Evolutionary conservation across 2,888 invertebrate species (phyloP).

Genomic region (Hemistola chrysoprasaria): DNA sequence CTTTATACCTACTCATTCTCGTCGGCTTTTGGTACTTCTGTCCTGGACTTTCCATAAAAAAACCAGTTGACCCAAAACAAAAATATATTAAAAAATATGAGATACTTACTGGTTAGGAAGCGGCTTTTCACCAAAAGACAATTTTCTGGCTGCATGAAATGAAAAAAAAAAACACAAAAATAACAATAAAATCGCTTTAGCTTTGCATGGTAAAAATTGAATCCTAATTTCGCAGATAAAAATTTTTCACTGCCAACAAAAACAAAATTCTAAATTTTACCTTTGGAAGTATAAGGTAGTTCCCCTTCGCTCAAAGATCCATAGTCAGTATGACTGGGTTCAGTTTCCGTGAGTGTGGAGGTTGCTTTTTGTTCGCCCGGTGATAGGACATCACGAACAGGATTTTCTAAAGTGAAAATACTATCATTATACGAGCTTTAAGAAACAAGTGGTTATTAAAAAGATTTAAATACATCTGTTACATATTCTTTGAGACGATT

Average conservation of each 20-base stretch:
- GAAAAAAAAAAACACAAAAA: constrained; percentile 8
- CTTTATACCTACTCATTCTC: too few relatives aligned
- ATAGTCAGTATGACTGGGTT: constrained; percentile 35
- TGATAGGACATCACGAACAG: constrained; percentile 33
- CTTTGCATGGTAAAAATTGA: too few relatives aligned
- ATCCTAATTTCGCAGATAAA: too few relatives aligned
- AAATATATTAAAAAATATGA: neutral
- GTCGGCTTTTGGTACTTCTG: too few relatives aligned
- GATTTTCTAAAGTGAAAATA: neutral
- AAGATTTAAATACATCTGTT: too few relatives aligned
- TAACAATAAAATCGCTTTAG: too few relatives aligned
- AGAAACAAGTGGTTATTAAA: too few relatives aligned
- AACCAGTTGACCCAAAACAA: too few relatives aligned
- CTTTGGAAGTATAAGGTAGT: constrained; percentile 32
- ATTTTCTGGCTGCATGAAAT: constrained; percentile 17
- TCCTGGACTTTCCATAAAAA: too few relatives aligned
- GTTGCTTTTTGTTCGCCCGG: constrained; percentile 51
- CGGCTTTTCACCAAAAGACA: constrained; percentile 28
- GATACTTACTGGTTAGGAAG: constrained; percentile 13
- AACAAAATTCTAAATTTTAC: constrained; percentile 17
- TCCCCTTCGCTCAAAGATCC: constrained; percentile 60
- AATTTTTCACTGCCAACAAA: neutral
- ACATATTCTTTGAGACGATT: too few relatives aligned
- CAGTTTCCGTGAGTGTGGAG: constrained; percentile 34
- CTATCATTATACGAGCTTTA: too few relatives aligned